phyloP scores from a whole-genome alignment of 2,888 invertebrate genomes.

The Tenthredo amoena region DNA sequence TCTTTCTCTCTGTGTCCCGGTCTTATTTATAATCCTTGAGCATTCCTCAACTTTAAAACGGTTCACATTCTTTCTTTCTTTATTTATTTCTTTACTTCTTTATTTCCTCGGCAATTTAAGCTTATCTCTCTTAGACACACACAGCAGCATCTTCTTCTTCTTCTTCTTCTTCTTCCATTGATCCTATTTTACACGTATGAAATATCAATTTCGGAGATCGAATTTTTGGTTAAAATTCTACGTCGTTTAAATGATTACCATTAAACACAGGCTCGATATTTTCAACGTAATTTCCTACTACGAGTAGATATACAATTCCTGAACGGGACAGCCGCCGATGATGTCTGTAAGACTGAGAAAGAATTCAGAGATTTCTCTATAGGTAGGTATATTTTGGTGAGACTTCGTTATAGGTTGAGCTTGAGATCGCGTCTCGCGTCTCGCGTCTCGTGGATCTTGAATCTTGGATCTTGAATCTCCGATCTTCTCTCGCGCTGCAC shows the following conservation, averaged over 20 bases:
- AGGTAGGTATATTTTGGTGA: conserved; percentile 33
- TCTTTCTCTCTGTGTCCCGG: not conserved
- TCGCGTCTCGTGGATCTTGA: conserved; percentile 7
- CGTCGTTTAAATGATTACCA: too few species aligned
- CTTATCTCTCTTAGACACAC: not conserved
- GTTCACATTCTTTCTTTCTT: conserved; percentile 3
- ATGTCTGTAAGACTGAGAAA: not conserved
- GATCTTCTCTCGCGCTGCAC: not conserved
- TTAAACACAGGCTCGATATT: not conserved
- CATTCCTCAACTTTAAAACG: conserved; percentile 14
- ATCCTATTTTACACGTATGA: too few species aligned
- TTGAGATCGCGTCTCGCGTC: not conserved
- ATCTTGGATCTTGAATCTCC: conserved; percentile 12
- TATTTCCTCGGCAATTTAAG: not conserved
- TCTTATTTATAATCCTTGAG: conserved; percentile 13
- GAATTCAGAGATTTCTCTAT: conserved; percentile 32
- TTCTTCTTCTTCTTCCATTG: not conserved
- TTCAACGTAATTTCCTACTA: too few species aligned
- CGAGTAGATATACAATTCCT: not conserved
- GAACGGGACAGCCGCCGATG: not conserved
- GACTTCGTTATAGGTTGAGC: not conserved
- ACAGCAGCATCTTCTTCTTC: not conserved
- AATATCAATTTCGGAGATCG: too few species aligned
- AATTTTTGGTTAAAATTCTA: too few species aligned
- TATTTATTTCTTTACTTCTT: not conserved